A percentile compares a stretch with the other conserved stretches of the same genome.
Evolutionary conservation across 2,888 invertebrate species (phyloP).

Genomic region (Cantharis flavilabris): DNA sequence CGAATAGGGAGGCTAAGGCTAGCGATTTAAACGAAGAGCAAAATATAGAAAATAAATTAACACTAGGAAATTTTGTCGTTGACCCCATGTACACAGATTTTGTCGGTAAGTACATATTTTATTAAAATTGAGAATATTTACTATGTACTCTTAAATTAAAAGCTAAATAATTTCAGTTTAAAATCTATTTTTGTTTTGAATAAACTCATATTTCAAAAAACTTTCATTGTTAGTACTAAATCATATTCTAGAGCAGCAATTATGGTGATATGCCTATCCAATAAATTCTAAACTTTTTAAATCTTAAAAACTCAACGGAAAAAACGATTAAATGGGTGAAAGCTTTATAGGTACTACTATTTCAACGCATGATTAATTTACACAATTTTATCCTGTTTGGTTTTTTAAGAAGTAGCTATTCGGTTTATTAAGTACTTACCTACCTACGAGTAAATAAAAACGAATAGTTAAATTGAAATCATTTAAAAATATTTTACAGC

Average conservation of each 20-base stretch:
- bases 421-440: background rate
- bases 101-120: constrained; percentile 67
- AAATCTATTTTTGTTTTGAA: background rate
- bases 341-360: background rate
- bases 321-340: background rate
- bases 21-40: constrained; percentile 54
- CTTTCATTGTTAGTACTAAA: background rate
- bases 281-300: background rate
- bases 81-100: constrained; percentile 89
- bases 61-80: constrained; percentile 80
- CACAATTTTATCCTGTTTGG: background rate
- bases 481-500: background rate
- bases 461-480: background rate
- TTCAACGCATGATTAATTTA: background rate
- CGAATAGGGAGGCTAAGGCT: constrained; percentile 50
- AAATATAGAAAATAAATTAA: constrained; percentile 64
- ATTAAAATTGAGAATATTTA: background rate
- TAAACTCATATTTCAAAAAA: background rate
- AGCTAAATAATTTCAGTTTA: background rate
- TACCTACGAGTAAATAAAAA: background rate
- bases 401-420: background rate
- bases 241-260: background rate
- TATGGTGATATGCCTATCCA: background rate
- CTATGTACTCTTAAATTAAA: background rate
- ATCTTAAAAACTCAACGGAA: background rate